A percentile compares a stretch with the other conserved stretches of the same genome.
phyloP scores from a whole-genome alignment of 2,113 vertebrate species.

The Athene cunicularia region DNA sequence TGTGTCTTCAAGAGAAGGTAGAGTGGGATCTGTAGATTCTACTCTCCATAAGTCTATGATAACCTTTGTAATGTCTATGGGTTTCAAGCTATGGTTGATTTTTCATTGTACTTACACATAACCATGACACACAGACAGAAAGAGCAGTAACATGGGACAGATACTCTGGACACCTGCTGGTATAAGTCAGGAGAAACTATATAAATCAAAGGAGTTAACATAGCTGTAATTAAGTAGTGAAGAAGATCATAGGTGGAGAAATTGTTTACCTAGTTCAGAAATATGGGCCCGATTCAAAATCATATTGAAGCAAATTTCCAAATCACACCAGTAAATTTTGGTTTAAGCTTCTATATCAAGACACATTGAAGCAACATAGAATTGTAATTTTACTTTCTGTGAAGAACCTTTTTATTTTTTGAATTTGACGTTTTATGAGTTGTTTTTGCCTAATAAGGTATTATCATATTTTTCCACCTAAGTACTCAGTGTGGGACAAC shows the following conservation, averaged over 20 bases:
- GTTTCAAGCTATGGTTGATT: background rate
- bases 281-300: background rate
- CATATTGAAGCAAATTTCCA: background rate
- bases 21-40: background rate
- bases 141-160: background rate
- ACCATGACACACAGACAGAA: background rate
- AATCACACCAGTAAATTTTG: background rate
- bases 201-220: background rate
- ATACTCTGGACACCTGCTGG: background rate
- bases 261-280: background rate
- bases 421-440: background rate
- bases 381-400: background rate
- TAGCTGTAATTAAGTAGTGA: background rate
- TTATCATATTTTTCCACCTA: background rate
- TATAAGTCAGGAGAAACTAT: background rate
- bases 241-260: background rate
- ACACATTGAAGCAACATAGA: background rate
- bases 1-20: constrained; percentile 50
- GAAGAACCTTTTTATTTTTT: background rate
- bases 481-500: background rate
- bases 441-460: background rate
- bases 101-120: background rate
- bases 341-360: background rate
- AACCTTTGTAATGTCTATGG: background rate
- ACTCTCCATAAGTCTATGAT: background rate